These are phyloP conservation scores for Luperina nickerlii DNA, from an alignment of 2,888 invertebrate species.

Conservation along the genomic window DNA sequence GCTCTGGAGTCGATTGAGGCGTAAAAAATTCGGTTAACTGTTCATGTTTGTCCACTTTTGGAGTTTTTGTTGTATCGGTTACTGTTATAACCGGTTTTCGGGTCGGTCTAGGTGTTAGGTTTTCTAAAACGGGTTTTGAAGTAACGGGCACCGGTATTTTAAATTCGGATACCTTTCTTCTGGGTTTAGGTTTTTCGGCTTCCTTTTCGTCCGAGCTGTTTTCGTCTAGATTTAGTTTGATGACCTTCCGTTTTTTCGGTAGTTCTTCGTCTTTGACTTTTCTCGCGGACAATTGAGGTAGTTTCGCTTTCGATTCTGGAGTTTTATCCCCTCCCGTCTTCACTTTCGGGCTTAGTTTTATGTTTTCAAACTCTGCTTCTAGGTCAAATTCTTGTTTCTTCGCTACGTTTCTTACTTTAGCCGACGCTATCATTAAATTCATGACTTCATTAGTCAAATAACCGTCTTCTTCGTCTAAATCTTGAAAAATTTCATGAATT, in stretches of 20 bases:
- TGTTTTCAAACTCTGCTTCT: conserved; percentile 74
- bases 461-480: conserved; percentile 53
- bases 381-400: conserved; percentile 64
- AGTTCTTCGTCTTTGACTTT: conserved; percentile 81
- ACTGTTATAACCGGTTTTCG: conserved; percentile 70
- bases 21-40: conserved; percentile 74
- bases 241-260: conserved; percentile 77
- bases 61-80: conserved; percentile 67
- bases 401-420: conserved; percentile 68
- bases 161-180: conserved; percentile 68
- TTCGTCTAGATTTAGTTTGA: conserved; percentile 80
- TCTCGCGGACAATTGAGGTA: conserved; percentile 63
- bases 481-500: conserved; percentile 78
- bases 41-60: conserved; percentile 26
- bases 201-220: conserved; percentile 68
- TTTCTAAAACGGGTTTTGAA: conserved; percentile 75
- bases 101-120: conserved; percentile 76
- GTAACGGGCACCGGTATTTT: conserved; percentile 82
- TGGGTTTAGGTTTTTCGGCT: conserved; percentile 62
- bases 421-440: conserved; percentile 79
- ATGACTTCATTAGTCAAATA: conserved; percentile 77
- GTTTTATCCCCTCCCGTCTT: conserved; percentile 69
- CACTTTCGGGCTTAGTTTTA: conserved; percentile 72
- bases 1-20: conserved; percentile 75
- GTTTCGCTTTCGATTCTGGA: conserved; percentile 71